phyloP scores from a whole-genome alignment of 2,113 vertebrate genomes.

The Ancistrus triradiatus region DNA sequence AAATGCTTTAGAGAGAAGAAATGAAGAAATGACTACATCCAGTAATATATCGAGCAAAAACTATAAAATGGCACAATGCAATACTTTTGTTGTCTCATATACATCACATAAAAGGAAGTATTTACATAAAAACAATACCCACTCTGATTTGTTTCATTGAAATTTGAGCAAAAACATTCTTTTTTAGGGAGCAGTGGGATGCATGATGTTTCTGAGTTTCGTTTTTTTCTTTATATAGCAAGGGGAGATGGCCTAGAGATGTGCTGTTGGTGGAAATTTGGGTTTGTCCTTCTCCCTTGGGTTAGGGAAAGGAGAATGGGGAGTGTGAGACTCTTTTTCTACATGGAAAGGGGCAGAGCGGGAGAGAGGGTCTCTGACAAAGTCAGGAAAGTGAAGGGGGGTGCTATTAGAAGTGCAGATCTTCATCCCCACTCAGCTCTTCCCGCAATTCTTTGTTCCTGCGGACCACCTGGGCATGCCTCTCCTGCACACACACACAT shows the following conservation, averaged over 20 bases:
- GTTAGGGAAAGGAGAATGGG: conserved; percentile 11
- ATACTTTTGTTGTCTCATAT: conserved; percentile 70
- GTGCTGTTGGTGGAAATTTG: conserved; percentile 23
- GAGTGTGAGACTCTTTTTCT: conserved; percentile 45
- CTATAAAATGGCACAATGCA: conserved; percentile 74
- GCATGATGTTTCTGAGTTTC: conserved; percentile 30
- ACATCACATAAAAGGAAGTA: conserved; percentile 76
- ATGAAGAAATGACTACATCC: conserved; percentile 58
- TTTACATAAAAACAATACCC: conserved; percentile 71
- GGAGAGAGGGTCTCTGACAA: conserved; percentile 39
- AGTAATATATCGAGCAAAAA: conserved; percentile 62
- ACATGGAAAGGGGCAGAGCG: conserved; percentile 43
- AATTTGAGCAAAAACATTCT: conserved; percentile 66
- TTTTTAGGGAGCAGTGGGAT: conserved; percentile 54
- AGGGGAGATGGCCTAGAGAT: not conserved
- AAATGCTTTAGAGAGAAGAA: conserved; percentile 43
- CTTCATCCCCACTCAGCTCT: conserved; percentile 69
- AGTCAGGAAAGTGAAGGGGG: conserved; percentile 2
- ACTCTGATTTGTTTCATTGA: conserved; percentile 58
- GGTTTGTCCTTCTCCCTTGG: conserved; percentile 45
- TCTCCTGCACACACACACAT: conserved; percentile 73
- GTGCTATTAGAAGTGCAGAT: conserved; percentile 25
- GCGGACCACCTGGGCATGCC: conserved; percentile 87
- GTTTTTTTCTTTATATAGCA: conserved; percentile 33
- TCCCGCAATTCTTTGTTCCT: conserved; percentile 95